Evolutionary conservation across 2,113 vertebrate genomes (phyloP), one percentile per base, ranked within the genome.

Genomic region (Morphnarchus princeps): DNA sequence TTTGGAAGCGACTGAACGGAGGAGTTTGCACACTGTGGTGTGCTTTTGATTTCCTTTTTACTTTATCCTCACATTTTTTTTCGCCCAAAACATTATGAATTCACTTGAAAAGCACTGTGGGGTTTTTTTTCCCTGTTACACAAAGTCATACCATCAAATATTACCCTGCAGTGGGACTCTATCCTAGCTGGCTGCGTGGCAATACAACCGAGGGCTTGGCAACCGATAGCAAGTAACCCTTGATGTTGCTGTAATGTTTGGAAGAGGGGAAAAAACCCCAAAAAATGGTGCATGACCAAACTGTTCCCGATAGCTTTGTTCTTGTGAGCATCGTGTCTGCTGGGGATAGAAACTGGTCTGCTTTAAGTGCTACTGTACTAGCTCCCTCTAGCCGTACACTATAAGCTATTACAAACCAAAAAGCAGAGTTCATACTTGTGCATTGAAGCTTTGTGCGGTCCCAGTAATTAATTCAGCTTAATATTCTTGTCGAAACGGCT

Each of bases 1-100:
- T 49, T 70, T 74, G 4, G 4, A 55, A 84, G 80, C 52, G 65
- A 83, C 40, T 63, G 58, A 57, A 54, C 5, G 10, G 52, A 91
- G 61, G 69, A 81, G 26, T 50, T 78, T 74, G 49, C 67, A 69
- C 0, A 0, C 90, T 77, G 82, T 40, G 59, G 45, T 94, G 49
- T 82, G 65, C 26, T 90, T 94, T 78, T 91, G 65, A 89, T 84
- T 93, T 96, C 36, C 50, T 65, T 84, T 80, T 73, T 61, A 25
- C 13, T 84, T 50, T 71, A 76, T 65, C 34, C 21, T 19, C 66
- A 40, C 12, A 25, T 25, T 8, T 77, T 74, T 70, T 38, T 16
- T 3, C 0, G 2, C 21, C 2, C 29, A 78, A 84, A 87, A 52
- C 34, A 13, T 49, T 55, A 82, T 32, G 12, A 93, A 82, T 57